A percentile compares a stretch with the other conserved stretches of the same genome.
Evolutionary conservation across 2,797 vertebrate genomes (phyloP).

Genomic region (Poeciliopsis presidionis): DNA sequence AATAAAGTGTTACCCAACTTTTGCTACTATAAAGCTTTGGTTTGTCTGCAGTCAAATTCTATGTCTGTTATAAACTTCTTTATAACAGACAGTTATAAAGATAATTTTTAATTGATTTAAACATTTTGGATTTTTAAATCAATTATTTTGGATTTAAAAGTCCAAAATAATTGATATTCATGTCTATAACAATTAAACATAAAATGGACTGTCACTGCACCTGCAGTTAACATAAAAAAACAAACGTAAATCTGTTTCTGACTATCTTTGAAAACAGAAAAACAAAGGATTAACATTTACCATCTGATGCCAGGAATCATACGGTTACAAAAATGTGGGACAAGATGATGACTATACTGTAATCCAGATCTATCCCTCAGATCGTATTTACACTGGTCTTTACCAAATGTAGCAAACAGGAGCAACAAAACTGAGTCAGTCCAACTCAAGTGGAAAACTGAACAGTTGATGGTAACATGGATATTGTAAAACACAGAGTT

Average conservation of each 20-base stretch:
- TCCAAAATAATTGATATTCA: background rate
- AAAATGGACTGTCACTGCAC: background rate
- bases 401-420: background rate
- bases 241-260: background rate
- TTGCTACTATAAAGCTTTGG: background rate
- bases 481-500: background rate
- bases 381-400: background rate
- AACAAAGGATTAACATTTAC: constrained; percentile 58
- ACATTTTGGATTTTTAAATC: too few species aligned
- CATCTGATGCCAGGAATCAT: constrained; percentile 50
- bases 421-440: background rate
- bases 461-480: background rate
- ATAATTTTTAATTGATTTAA: too few species aligned
- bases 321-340: constrained; percentile 55
- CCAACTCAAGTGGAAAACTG: background rate
- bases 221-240: background rate
- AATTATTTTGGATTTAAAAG: background rate
- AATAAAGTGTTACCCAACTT: background rate
- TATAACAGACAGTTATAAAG: too few species aligned
- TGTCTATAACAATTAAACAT: too few species aligned
- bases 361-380: constrained; percentile 55
- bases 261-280: constrained; percentile 24
- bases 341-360: constrained; percentile 43
- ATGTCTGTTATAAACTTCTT: background rate
- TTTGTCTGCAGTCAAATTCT: background rate